Evolutionary conservation across 2,888 invertebrate genomes (phyloP), one percentile per base, ranked within the genome.

Genomic region (Cephus sareptanus): DNA sequence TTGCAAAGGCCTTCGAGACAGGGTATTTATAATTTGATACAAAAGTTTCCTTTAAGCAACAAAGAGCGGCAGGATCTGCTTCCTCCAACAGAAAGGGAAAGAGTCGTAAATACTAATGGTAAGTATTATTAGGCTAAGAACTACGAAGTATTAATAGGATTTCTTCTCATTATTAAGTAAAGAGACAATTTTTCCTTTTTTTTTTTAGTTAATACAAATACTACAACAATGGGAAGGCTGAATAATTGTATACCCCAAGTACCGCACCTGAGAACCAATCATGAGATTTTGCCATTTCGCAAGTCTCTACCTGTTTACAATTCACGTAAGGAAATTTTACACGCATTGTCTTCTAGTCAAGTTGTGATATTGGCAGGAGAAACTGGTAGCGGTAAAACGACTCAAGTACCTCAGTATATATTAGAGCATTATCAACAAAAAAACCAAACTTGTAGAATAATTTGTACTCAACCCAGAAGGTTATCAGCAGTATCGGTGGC

Each of bases 331-430:
- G 93, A 94, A 35, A 94, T 98, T 75, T 90, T 97, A 11, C 93
- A 95, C 80, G 93, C 94, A 3, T 77, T 91, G 11, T 81, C 83
- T n/a, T 79, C 83, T 0, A 87, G 85, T 84, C 89, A 94, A 93
- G 94, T 96, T n/a, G 90, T 95, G 34, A 94, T 96, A 83, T 94
- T 98, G 34, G 94, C 95, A 6, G 96, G 96, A 0, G 97, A 97
- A 85, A 98, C 98, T 0, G 98, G 98, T 0, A 97, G 96, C 77
- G 98, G 98, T 0, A 98, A 98, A 93, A 98, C 98, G 0, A 98
- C 98, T 0, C 98, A 98, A 93, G 94, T 99, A 70, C 98, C 99
- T 0, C 99, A 99, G 89, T 97, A 96, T 87, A 95, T 99, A 83
- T 92, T 99, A 81, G 97, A 98, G 86, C 94, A 97, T 91, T 94